These are phyloP conservation scores for Peribatodes rhomboidaria DNA, from an alignment of 2,888 invertebrate genomes.

Conservation along the genomic window DNA sequence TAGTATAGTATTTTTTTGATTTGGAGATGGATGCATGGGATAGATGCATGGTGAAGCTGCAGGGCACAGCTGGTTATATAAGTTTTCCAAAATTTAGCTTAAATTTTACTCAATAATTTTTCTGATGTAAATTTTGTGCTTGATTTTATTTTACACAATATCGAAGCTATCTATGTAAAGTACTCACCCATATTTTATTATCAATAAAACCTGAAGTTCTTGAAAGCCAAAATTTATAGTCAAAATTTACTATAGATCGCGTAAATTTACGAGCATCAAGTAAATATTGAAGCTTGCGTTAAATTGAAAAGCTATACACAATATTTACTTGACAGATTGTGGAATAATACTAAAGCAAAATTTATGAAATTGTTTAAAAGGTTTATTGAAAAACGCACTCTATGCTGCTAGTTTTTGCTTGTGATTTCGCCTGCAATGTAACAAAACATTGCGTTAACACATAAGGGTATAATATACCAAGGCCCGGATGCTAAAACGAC, in stretches of 20 bases:
- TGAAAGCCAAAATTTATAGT: constrained; percentile 23
- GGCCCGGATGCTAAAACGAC: no score
- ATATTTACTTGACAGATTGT: constrained; percentile 15
- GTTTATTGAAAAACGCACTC: not conserved
- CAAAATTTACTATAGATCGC: constrained; percentile 11
- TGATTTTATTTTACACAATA: constrained; percentile 2
- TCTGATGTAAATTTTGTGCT: constrained; percentile 8
- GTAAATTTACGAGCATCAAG: constrained; percentile 18
- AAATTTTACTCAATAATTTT: no score
- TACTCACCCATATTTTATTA: constrained; percentile 8
- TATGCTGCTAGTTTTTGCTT: not conserved
- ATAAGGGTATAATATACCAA: no score
- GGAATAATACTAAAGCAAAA: not conserved
- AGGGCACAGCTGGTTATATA: no score
- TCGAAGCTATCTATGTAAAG: constrained; percentile 7
- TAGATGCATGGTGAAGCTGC: no score
- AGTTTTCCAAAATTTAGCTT: no score
- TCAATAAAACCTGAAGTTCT: constrained; percentile 19
- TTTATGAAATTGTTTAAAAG: not conserved
- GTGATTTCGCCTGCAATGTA: no score
- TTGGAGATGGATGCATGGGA: no score
- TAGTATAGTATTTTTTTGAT: no score
- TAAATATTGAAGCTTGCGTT: constrained; percentile 21
- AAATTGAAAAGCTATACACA: constrained; percentile 13
- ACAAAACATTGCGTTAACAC: no score